Evolutionary conservation across 2,113 vertebrate genomes (phyloP), one percentile per base, ranked within the genome.

Genomic region (Zonotrichia leucophrys): DNA sequence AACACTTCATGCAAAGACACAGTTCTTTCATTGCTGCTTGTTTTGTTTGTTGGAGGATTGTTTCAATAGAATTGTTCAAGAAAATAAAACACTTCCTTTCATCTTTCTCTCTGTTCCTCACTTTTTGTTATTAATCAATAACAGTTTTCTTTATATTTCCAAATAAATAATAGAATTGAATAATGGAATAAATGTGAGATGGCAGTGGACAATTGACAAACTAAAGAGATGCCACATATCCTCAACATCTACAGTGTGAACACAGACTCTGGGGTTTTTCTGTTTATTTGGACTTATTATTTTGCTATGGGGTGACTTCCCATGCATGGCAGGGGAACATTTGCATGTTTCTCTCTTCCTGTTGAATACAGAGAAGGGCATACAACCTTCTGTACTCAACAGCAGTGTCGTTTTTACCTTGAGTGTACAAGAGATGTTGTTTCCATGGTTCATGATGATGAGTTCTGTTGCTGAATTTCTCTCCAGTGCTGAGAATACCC

Each of bases 401-500:
- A 20, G 15, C 33, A 50, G 28, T 21, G 11, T 8, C 20, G 22
- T 66, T 58, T 83, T 75, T 25, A 56, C 11, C n/a, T 68, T 13
- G 21, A 35, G 27, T 6, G 5, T 39, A 58, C n/a, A 55, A 30
- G 41, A 47, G 27, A 9, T 15, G 5, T 3, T 37, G 33, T 23
- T 27, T 41, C 16, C 0, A 0, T 72, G 53, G 23, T 10, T 78
- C 16, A 4, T 74, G 23, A 2, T 49, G 27, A n/a, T 79, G 53
- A 73, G 2, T 24, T 87, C 62, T 83, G 47, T 42, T 42, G 42
- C 50, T 96, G 91, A 58, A 90, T 92, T 96, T 56, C 37, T 82
- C 18, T 66, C 78, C 53, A 99, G 99, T 97, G 98, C 98, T 39
- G 98, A 99, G 16, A 98, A 98, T 30, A 97, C 98, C 1, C 99